phyloP scores from a whole-genome alignment of 2,888 invertebrate species.

The Apamea monoglypha region DNA sequence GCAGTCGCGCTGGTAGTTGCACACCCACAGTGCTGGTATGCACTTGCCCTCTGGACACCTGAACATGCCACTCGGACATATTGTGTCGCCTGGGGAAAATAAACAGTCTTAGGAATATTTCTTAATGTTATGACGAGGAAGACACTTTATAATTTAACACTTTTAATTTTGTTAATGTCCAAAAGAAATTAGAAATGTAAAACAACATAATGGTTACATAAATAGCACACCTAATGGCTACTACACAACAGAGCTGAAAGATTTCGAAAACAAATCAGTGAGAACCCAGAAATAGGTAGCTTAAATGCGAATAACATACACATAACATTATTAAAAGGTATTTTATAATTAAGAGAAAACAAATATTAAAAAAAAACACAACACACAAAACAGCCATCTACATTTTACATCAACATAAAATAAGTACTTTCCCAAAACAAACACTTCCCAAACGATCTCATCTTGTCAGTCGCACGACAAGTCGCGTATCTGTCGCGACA shows the following conservation, averaged over 20 bases:
- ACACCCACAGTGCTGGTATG: slow-evolving; percentile 96
- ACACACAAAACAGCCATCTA: slow-evolving; percentile 14
- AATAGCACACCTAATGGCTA: background rate
- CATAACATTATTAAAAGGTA: background rate
- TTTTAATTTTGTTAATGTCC: background rate
- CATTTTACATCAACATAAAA: background rate
- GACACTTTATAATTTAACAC: background rate
- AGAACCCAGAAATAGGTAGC: background rate
- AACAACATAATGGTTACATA: background rate
- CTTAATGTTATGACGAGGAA: background rate
- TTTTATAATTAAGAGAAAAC: background rate
- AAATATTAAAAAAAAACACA: background rate
- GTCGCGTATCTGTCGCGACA: slow-evolving; percentile 9
- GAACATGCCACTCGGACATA: slow-evolving; percentile 94
- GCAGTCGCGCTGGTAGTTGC: slow-evolving; percentile 98
- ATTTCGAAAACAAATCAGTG: background rate
- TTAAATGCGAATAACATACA: background rate
- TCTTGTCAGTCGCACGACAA: slow-evolving; percentile 20
- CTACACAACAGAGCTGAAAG: background rate
- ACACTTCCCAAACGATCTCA: background rate
- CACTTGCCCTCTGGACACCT: slow-evolving; percentile 96
- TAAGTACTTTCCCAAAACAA: background rate
- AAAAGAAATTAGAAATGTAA: background rate
- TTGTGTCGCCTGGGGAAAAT: slow-evolving; percentile 83
- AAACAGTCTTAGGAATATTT: slow-evolving; percentile 4